These are phyloP conservation scores for Syrphus vitripennis DNA, from an alignment of 2,888 invertebrate species.

Conservation along the genomic window DNA sequence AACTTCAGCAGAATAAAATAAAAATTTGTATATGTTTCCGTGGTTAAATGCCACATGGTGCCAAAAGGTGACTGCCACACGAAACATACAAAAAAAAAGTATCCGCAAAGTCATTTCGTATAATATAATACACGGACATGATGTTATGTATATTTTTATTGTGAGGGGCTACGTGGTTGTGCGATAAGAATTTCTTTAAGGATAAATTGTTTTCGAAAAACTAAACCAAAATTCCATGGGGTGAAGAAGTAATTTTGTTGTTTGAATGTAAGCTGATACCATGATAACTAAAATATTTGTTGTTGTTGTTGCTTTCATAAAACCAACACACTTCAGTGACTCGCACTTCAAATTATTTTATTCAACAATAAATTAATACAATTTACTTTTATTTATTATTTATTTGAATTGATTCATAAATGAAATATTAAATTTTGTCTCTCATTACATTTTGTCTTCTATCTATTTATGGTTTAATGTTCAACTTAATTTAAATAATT, in stretches of 20 bases:
- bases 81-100: not conserved
- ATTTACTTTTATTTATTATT: not conserved
- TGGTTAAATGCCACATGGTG: conserved; percentile 19
- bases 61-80: conserved; percentile 7
- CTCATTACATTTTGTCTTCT: not conserved
- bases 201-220: not conserved
- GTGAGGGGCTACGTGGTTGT: not conserved
- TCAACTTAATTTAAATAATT: not conserved
- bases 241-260: not conserved
- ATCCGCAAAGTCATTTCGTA: not conserved
- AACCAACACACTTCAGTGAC: not conserved
- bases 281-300: too few relatives aligned
- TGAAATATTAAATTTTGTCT: not conserved
- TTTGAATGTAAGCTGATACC: too few relatives aligned
- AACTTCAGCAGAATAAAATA: not conserved
- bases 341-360: not conserved
- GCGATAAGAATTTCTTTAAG: not conserved
- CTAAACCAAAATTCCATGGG: not conserved
- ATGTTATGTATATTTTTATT: too few relatives aligned
- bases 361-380: not conserved
- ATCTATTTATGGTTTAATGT: not conserved
- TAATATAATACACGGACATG: not conserved
- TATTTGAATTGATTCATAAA: not conserved
- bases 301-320: too few relatives aligned
- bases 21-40: not conserved